Conservation (phyloP, 2,797 vertebrate genomes). For the Gadopsis bispinosus region DNA sequence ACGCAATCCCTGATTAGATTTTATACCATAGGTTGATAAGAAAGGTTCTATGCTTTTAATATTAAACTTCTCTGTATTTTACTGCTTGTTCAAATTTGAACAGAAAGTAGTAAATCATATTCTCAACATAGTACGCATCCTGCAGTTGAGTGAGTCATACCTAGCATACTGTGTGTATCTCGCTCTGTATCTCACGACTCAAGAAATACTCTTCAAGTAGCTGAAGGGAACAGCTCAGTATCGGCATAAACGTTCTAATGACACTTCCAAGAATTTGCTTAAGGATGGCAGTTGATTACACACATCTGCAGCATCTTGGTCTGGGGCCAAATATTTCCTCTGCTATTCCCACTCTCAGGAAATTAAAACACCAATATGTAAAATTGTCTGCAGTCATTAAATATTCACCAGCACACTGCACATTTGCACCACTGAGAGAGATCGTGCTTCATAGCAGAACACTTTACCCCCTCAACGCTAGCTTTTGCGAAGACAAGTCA, state of each 20-base stretch:
- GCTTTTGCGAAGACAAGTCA: conserved; percentile 25
- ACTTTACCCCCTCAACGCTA: conserved; percentile 32
- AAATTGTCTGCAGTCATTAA: conserved; percentile 79
- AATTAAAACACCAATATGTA: conserved; percentile 76
- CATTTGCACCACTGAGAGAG: conserved; percentile 58
- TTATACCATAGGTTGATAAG: background rate
- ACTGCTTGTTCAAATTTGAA: background rate
- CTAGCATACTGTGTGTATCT: background rate
- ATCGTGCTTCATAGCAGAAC: conserved; percentile 61
- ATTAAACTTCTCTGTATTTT: background rate
- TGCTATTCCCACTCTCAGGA: conserved; percentile 52
- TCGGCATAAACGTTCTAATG: conserved; percentile 34
- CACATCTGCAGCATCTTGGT: conserved; percentile 47
- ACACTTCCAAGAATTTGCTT: conserved; percentile 29
- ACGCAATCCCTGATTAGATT: background rate
- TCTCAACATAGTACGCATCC: conserved; percentile 10
- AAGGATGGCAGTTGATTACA: conserved; percentile 36
- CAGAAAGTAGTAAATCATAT: conserved; percentile 3
- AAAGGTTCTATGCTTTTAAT: background rate
- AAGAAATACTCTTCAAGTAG: conserved; percentile 36
- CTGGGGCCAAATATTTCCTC: conserved; percentile 52
- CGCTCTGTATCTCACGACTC: conserved; percentile 24
- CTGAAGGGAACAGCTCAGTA: conserved; percentile 8
- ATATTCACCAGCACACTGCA: conserved; percentile 77
- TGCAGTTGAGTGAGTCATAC: conserved; percentile 52